Base-by-base conservation (phyloP, 2,113 vertebrate genomes). In the Eptesicus fuscus region DNA sequence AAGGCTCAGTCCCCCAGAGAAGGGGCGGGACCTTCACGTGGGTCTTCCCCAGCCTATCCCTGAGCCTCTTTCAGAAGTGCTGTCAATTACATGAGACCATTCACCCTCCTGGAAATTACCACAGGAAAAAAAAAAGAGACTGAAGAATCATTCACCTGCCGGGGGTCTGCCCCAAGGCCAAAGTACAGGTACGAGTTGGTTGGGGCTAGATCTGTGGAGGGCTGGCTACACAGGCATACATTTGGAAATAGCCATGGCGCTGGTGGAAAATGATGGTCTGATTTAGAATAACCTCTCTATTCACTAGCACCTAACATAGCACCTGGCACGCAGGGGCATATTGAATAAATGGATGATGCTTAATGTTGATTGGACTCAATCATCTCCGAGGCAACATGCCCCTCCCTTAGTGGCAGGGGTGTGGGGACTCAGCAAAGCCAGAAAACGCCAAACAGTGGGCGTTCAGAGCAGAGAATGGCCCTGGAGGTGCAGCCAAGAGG, bases 291-390 rank as follows among this genome's bases (percentile, higher is more conserved):
- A 23, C 56, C 23, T 86, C 28, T 76, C 47, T 37, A 3, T 63
- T 42, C 71, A 47, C 13, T 32, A 63, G 67, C 61, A 17, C 61
- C 73, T 35, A 14, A 16, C 18, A 32, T 20, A 23, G 53, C 14
- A 7, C 18, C 37, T 40, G 59, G 77, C 23, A n/a, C 28, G 7
- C 7, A 25, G 49, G 40, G 25, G 42, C 0, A 0, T 37, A 11
- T n/a, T 35, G 76, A 63, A 40, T 59, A 67, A 12, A n/a, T 7
- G 22, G 18, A 37, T 5, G 22, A 11, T 40, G n/a, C 44, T 82
- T 49, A 13, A 28, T 67, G 56, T 32, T 47, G 37, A 9, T 35
- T 47, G 63, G 22, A 74, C 47, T 79, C 42, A 1, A 6, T 6
- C 0, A 0, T 51, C 65, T 83, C 49, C 51, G 8, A 77, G 77